Conservation (phyloP, 2,888 invertebrate species). For the Tenthredo notha region DNA sequence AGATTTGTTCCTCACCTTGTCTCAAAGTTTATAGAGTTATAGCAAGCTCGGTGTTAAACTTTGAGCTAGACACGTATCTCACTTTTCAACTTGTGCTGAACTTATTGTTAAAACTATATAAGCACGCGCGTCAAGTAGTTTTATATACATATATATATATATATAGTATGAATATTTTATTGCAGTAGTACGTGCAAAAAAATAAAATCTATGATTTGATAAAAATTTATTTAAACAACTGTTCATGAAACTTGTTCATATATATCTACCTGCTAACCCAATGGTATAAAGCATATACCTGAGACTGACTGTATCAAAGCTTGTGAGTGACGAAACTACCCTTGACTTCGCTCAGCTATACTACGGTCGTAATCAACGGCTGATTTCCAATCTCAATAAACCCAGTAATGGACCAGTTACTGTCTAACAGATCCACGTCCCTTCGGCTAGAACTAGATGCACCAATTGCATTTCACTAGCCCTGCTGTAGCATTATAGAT, state of each 20-base stretch:
- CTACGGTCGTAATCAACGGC: slow-evolving; percentile 59
- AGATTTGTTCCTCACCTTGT: slow-evolving; percentile 14
- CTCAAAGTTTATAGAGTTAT: slow-evolving; percentile 12
- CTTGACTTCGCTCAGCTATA: background rate
- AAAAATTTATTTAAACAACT: background rate
- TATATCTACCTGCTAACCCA: too few species aligned
- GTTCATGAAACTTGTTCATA: background rate
- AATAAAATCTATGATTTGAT: background rate
- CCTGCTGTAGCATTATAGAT: background rate
- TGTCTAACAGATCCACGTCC: slow-evolving; percentile 58
- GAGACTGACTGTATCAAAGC: background rate
- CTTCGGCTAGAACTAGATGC: slow-evolving; percentile 5
- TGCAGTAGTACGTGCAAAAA: background rate
- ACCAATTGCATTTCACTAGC: background rate
- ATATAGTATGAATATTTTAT: background rate
- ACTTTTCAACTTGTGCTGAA: background rate
- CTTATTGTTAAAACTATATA: background rate
- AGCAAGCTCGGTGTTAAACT: background rate
- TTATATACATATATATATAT: background rate
- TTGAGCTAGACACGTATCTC: background rate
- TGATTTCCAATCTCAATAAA: slow-evolving; percentile 67
- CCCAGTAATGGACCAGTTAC: slow-evolving; percentile 64
- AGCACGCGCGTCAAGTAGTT: background rate
- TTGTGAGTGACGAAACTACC: slow-evolving; percentile 23
- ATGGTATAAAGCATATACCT: background rate